These are phyloP conservation scores for Borostomias antarcticus DNA, from an alignment of 2,797 vertebrate species.

Conservation along the genomic window DNA sequence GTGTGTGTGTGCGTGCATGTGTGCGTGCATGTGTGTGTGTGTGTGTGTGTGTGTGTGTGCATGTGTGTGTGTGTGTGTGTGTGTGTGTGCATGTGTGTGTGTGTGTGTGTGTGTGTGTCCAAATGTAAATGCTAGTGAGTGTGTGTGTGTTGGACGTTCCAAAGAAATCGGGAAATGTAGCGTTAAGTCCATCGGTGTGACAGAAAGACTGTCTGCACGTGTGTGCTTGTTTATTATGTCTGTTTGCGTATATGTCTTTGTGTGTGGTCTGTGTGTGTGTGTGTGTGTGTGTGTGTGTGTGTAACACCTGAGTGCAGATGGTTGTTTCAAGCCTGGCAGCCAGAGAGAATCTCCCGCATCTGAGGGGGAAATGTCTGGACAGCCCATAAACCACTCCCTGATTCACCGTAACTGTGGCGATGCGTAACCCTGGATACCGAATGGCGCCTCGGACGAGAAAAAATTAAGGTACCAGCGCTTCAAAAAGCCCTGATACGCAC, in stretches of 20 bases:
- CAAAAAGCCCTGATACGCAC: neutral
- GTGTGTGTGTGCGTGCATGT: constrained; percentile 1
- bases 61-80: constrained; percentile 3
- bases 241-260: neutral
- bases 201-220: neutral
- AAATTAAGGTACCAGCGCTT: no score
- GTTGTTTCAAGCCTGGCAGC: constrained; percentile 29
- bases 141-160: neutral
- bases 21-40: neutral
- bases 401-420: constrained; percentile 25
- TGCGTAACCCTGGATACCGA: constrained; percentile 7
- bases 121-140: neutral
- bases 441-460: neutral
- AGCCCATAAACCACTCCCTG: constrained; percentile 26
- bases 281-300: constrained; percentile 1
- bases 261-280: neutral
- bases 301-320: constrained; percentile 13
- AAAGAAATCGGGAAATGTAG: no score
- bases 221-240: neutral
- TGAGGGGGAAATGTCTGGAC: constrained; percentile 33
- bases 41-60: constrained; percentile 6
- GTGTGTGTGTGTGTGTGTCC: neutral
- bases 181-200: no score
- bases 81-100: neutral
- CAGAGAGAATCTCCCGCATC: constrained; percentile 27